These are phyloP conservation scores for Amphipyra tragopoginis DNA, from an alignment of 2,888 invertebrate genomes.

Conservation along the genomic window DNA sequence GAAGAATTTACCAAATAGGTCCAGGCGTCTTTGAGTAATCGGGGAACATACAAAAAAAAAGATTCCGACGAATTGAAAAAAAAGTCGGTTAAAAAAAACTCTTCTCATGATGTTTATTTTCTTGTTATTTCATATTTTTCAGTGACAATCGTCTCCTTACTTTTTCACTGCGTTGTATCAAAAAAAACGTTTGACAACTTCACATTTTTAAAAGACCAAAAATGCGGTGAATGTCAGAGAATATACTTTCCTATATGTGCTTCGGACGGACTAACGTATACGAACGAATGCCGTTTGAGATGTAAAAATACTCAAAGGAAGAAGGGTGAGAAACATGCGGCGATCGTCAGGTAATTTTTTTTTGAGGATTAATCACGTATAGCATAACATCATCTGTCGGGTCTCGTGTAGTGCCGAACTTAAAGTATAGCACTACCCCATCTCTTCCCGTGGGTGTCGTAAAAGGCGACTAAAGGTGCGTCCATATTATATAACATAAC, in stretches of 20 bases:
- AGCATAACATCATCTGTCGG: not conserved
- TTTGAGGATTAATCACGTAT: too few relatives aligned
- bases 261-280: slow-evolving; percentile 45
- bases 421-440: too few relatives aligned
- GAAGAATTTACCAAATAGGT: too few relatives aligned
- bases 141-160: slow-evolving; percentile 11
- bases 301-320: slow-evolving; percentile 15
- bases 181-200: slow-evolving; percentile 13
- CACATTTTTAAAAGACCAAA: accelerated
- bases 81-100: too few relatives aligned
- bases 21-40: too few relatives aligned
- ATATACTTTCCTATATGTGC: slow-evolving; percentile 55
- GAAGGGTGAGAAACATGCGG: accelerated
- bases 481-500: too few relatives aligned
- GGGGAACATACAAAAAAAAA: too few relatives aligned
- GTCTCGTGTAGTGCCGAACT: too few relatives aligned
- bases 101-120: not conserved
- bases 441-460: too few relatives aligned
- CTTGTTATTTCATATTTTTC: slow-evolving; percentile 3
- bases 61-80: too few relatives aligned
- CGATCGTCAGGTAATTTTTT: slow-evolving; percentile 24
- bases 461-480: too few relatives aligned
- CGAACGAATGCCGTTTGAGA: slow-evolving; percentile 48
- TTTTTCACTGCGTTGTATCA: not conserved
- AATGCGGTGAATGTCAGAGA: slow-evolving; percentile 20